phyloP scores from a whole-genome alignment of 2,113 vertebrate genomes.

The Campylorhamphus procurvoides region DNA sequence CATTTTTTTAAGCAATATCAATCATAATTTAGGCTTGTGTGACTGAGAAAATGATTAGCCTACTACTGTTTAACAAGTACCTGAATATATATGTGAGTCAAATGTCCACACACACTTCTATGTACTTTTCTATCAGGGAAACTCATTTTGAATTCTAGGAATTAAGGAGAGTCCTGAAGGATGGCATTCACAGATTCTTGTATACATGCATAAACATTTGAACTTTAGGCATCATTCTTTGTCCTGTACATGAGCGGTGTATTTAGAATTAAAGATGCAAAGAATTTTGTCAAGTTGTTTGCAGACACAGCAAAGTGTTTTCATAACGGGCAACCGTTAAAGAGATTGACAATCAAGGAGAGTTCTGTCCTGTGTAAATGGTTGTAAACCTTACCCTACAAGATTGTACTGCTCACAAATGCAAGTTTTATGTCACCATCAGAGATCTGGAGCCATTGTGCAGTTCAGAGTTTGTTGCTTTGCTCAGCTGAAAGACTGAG shows the following conservation, averaged over 20 bases:
- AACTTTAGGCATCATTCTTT: not conserved
- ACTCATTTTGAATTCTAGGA: not conserved
- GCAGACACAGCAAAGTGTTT: not conserved
- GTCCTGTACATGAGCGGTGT: not conserved
- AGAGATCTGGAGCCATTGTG: not conserved
- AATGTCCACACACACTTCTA: not conserved
- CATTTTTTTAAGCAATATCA: not conserved
- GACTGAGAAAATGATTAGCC: not conserved
- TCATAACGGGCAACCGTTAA: not conserved
- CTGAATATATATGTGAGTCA: not conserved
- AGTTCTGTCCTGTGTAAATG: not conserved
- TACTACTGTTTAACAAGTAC: not conserved
- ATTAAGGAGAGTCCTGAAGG: not conserved
- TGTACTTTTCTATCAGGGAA: not conserved
- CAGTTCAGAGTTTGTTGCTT: not conserved
- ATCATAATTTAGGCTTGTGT: not conserved
- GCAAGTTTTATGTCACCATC: not conserved
- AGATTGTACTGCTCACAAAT: not conserved
- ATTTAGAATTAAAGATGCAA: not conserved
- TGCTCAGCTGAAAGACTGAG: not conserved
- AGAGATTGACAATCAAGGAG: fast-evolving
- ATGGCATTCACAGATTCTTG: not conserved
- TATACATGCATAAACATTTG: not conserved
- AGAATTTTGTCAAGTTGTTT: not conserved
- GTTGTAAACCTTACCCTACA: not conserved